A percentile compares a stretch with the other conserved stretches of the same genome.
Conservation (phyloP, 2,797 vertebrate genomes). For the Dermochelys coriacea region DNA sequence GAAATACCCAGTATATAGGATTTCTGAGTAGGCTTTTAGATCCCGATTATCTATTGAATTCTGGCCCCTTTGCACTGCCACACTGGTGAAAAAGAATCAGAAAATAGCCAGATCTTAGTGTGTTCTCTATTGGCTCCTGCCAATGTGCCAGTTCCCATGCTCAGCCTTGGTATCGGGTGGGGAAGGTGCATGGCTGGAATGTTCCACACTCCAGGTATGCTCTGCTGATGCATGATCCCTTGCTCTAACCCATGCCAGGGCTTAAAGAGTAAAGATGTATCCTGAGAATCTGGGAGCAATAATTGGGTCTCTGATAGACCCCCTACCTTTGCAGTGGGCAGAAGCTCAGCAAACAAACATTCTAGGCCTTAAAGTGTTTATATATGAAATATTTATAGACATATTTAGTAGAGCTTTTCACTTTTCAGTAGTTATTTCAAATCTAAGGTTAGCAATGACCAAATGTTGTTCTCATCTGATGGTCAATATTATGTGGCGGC, state of each 20-base stretch:
- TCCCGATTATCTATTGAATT: background rate
- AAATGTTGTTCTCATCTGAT: background rate
- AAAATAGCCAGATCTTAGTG: background rate
- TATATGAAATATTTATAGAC: background rate
- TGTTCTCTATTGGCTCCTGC: background rate
- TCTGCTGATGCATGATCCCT: background rate
- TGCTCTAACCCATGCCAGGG: background rate
- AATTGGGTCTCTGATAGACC: background rate
- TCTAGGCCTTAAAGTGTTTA: background rate
- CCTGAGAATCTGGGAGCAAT: background rate
- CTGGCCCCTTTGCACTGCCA: background rate
- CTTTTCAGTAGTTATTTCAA: background rate
- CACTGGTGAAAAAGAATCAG: background rate
- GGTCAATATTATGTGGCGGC: background rate
- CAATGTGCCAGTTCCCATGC: background rate
- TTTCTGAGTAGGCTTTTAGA: rapidly evolving
- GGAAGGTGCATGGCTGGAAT: background rate
- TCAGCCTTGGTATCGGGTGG: background rate
- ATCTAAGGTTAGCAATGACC: background rate
- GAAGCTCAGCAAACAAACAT: background rate
- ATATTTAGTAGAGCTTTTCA: background rate
- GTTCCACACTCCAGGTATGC: background rate
- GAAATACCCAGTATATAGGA: background rate
- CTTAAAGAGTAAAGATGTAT: background rate
- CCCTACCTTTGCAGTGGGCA: background rate